Evolutionary conservation across 1,140 invertebrate genomes (phyloP).

Genomic region (Aphaenogaster floridana): DNA sequence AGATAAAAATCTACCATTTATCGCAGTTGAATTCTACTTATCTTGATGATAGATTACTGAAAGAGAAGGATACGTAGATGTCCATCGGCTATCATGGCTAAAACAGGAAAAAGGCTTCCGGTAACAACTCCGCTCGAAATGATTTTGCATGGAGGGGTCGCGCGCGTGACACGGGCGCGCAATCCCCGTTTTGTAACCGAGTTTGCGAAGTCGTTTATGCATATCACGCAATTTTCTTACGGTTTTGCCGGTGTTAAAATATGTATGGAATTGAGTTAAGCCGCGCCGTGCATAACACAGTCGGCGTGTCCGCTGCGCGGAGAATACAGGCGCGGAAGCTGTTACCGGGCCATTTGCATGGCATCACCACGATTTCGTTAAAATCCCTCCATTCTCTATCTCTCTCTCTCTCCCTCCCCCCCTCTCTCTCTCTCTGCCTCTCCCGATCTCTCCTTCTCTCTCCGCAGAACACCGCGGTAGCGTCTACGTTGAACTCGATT

Average conservation of each 20-base stretch:
- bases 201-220: constrained; percentile 85
- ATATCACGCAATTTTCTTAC: constrained; percentile 86
- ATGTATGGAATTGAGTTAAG: constrained; percentile 87
- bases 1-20: not conserved
- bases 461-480: constrained; percentile 46
- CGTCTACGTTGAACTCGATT: constrained; percentile 74
- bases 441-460: constrained; percentile 51
- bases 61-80: not conserved
- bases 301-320: constrained; percentile 71
- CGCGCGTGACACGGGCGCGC: constrained; percentile 44
- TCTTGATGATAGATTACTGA: not conserved
- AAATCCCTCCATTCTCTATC: constrained; percentile 73
- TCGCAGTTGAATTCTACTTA: not conserved
- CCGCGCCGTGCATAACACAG: constrained; percentile 78
- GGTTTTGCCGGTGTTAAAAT: constrained; percentile 86
- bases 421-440: constrained; percentile 65
- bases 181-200: constrained; percentile 77
- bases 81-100: not conserved
- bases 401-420: constrained; percentile 49
- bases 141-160: constrained; percentile 49
- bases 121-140: constrained; percentile 31
- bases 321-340: constrained; percentile 83
- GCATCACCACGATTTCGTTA: constrained; percentile 83
- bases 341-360: constrained; percentile 86
- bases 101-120: not conserved